These are phyloP conservation scores for Limnephilus auricula DNA, from an alignment of 2,888 invertebrate genomes.

Conservation along the genomic window DNA sequence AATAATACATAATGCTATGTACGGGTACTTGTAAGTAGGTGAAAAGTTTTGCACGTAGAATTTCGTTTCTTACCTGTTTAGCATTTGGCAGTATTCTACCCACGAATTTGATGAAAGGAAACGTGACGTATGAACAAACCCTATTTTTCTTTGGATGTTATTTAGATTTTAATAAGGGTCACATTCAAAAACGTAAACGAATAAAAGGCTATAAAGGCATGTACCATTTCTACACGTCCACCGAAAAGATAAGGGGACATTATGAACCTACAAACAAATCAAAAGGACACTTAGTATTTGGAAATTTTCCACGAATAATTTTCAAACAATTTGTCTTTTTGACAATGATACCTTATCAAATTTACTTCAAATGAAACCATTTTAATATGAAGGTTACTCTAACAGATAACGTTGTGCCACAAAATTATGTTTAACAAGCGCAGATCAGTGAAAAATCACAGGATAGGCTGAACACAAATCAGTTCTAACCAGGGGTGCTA, in stretches of 20 bases:
- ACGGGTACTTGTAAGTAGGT: not conserved
- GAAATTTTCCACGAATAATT: not conserved
- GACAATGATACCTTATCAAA: not conserved
- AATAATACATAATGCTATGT: no score
- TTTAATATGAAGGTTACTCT: not conserved
- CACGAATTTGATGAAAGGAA: slow-evolving; percentile 36
- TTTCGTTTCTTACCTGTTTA: not conserved
- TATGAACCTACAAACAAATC: not conserved
- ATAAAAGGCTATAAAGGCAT: not conserved
- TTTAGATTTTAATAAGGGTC: slow-evolving; percentile 37
- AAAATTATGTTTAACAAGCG: no score
- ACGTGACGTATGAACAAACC: slow-evolving; percentile 37
- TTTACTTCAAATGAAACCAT: not conserved
- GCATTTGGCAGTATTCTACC: slow-evolving; percentile 9
- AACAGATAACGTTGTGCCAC: no score
- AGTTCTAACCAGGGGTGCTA: no score
- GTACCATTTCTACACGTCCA: not conserved
- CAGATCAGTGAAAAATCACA: no score
- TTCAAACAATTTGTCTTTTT: not conserved
- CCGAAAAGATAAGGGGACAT: not conserved
- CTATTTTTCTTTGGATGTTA: slow-evolving; percentile 23
- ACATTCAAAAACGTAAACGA: not conserved
- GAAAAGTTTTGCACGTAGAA: not conserved
- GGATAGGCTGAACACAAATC: no score
- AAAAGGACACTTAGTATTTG: not conserved